Base-by-base conservation (phyloP, 2,113 vertebrate genomes). In the Pteropus alecto region DNA sequence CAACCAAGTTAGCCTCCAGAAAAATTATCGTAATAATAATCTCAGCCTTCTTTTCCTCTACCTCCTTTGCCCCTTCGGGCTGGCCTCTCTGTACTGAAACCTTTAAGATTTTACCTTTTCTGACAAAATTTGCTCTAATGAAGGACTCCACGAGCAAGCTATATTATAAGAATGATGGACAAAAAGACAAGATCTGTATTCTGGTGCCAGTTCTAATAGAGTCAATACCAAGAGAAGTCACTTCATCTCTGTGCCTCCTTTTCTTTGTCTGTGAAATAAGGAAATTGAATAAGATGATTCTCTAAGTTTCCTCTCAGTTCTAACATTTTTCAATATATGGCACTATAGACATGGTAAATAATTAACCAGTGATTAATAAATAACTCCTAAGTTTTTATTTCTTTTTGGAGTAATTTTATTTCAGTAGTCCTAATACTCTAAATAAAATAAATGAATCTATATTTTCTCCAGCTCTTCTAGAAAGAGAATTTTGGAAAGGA, bases 241-340 rank as follows among this genome's bases (percentile, higher is more conserved):
- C 43, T 71, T 96, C 19, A 74, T 16, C 5, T 79, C 54, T 65
- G 9, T 78, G 54, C 19, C 10, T 93, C 8, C 19, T 54, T 82
- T 79, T 61, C 22, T 87, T 79, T 73, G 51, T 78, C 48, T 93
- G 38, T 46, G 61, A 92, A 95, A 71, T 90, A 92, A 65, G 51
- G 68, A 74, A 67, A 84, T 6, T 54, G 35, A 89, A 70, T 7
- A 51, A 87, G 14, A 60, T 56, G 21, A 87, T 70, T 83, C 28
- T 93, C 35, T 85, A 54, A 63, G 7, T 7, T 74, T 93, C 21
- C 22, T 68, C 13, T 35, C 12, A 74, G 2, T 88, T 60, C 54
- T 95, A 43, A 87, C 30, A 93, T 82, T 92, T 85, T 94, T 82
- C 90, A 18, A 58, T 28, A 70, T 7, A 71, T 38, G 13, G 4